A percentile compares a stretch with the other conserved stretches of the same genome.
These are phyloP conservation scores for Cliona cf. orientalis DNA, from an alignment of 37 sponge, comb jelly and placozoan genomes.

Conservation along the genomic window DNA sequence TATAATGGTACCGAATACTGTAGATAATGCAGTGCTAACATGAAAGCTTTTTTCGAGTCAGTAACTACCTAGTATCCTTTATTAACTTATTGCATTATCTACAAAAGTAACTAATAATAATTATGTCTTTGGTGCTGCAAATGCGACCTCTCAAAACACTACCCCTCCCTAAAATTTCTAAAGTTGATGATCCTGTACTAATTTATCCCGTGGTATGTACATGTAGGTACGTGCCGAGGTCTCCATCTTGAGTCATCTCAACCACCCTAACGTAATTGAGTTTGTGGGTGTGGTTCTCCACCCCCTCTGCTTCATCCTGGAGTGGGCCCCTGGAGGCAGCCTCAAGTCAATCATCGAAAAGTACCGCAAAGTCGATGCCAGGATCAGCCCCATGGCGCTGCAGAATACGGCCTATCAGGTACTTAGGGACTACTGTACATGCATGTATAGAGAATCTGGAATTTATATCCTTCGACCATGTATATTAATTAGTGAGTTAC, in stretches of 20 bases:
- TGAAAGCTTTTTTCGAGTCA: not conserved
- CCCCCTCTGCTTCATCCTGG: conserved; percentile 86
- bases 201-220: not conserved
- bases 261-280: conserved; percentile 76
- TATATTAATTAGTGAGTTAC: too few species aligned
- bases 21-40: not conserved
- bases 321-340: conserved; percentile 85
- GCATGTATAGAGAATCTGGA: too few species aligned
- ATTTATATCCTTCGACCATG: too few species aligned
- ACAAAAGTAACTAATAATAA: too few species aligned
- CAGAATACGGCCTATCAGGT: conserved; percentile 76
- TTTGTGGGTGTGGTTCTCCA: conserved; percentile 78
- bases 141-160: not conserved
- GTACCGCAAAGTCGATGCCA: conserved; percentile 66
- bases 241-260: conserved; percentile 66
- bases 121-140: too few species aligned
- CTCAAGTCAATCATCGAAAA: conserved; percentile 59
- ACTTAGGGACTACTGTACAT: too few species aligned
- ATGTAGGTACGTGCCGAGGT: conserved; percentile 76
- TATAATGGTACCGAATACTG: not conserved
- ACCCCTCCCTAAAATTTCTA: not conserved
- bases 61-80: not conserved
- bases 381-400: conserved; percentile 65
- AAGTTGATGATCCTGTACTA: not conserved
- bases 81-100: not conserved